Evolutionary conservation across 2,797 vertebrate genomes (phyloP).

Genomic region (Gallinago nigripennis): DNA sequence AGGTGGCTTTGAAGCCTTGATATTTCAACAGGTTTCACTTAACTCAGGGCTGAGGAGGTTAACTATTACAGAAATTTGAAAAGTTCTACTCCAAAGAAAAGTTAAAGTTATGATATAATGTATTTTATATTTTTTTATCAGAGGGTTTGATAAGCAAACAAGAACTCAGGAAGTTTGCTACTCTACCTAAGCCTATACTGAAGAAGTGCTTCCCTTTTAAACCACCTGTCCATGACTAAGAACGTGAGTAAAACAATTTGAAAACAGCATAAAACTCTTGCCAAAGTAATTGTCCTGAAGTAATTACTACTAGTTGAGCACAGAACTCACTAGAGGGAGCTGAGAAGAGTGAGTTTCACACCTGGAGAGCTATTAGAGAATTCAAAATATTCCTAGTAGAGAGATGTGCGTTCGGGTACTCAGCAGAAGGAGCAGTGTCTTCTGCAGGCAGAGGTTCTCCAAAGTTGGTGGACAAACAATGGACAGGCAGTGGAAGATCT

Average conservation of each 20-base stretch:
- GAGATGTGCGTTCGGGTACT: rapidly evolving
- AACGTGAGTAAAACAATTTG: neutral
- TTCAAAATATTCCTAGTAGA: neutral
- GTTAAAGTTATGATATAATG: neutral
- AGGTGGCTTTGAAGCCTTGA: constrained; percentile 16
- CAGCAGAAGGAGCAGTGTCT: neutral
- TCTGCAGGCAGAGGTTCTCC: neutral
- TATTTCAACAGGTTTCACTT: constrained; percentile 5
- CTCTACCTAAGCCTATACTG: neutral
- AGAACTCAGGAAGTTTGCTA: neutral
- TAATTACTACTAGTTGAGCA: neutral
- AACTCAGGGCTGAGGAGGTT: constrained; percentile 8
- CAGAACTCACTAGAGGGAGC: neutral
- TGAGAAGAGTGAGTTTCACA: neutral
- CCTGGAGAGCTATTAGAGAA: neutral
- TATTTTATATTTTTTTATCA: neutral
- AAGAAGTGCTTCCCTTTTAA: neutral
- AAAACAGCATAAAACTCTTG: neutral
- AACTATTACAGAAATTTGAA: neutral
- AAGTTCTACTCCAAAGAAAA: neutral
- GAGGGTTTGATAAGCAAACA: neutral
- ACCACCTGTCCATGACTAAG: neutral
- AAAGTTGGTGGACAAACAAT: rapidly evolving
- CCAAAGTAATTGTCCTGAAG: neutral
- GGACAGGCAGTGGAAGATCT: neutral